phyloP scores from a whole-genome alignment of 2,113 vertebrate species.

The Trochalopteron elliotii region DNA sequence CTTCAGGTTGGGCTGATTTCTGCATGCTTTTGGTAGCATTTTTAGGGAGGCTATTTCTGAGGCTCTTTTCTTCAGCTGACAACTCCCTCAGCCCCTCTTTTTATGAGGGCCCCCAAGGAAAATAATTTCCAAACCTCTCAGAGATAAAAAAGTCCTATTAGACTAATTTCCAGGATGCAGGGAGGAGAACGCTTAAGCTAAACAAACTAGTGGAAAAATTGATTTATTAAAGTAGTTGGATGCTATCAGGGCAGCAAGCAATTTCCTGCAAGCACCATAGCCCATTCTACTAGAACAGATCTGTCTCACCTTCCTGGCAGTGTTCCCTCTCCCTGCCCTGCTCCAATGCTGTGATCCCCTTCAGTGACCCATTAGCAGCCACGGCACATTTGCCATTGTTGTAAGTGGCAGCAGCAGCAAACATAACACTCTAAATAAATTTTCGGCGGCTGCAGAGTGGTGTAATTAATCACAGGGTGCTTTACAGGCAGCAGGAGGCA shows the following conservation, averaged over 20 bases:
- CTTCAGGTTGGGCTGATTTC: neutral
- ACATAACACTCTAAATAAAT: neutral
- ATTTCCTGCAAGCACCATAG: neutral
- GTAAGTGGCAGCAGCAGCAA: neutral
- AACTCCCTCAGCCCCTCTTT: neutral
- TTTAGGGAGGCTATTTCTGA: neutral
- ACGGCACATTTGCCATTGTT: neutral
- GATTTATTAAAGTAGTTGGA: neutral
- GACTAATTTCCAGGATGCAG: neutral
- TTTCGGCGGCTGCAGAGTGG: neutral
- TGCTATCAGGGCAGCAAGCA: neutral
- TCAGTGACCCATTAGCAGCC: slow-evolving; percentile 22
- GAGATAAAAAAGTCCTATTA: neutral
- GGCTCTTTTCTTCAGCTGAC: neutral
- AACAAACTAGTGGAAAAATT: neutral
- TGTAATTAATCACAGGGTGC: slow-evolving; percentile 1
- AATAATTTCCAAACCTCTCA: neutral
- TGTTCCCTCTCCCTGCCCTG: neutral
- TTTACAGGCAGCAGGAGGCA: neutral
- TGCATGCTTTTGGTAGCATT: neutral
- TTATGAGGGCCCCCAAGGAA: neutral
- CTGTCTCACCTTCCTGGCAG: neutral
- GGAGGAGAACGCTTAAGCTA: neutral
- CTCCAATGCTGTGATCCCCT: neutral
- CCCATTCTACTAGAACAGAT: neutral